Base-by-base conservation (phyloP, 2,797 vertebrate genomes). In the Chelmon rostratus region DNA sequence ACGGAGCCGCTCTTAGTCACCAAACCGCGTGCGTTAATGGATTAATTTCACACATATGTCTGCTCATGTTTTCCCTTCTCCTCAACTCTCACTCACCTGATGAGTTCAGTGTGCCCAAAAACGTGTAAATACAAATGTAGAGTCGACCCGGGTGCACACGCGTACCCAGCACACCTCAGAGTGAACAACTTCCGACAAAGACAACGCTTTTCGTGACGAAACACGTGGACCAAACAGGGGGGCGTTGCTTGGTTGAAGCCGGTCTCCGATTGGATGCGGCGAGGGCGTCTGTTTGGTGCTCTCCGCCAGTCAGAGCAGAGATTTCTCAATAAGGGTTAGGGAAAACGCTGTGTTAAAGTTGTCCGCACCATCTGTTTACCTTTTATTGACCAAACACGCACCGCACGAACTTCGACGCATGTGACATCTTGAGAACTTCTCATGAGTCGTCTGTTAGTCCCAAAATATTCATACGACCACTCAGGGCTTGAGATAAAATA, bases 201-300 rank as follows among this genome's bases (percentile, higher is more conserved):
- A 5, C 23, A 5, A 25, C 23, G 40, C 50, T 23, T 78, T 74
- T 74, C 28, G 33, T 72, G 63, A 63, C 33, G 35, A 53, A 35
- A 12, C 88, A 82, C 89, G 84, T 82, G 83, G 61, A 25, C 13
- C 3, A 6, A 44, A 15, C 6, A 0, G 13, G 33, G 31, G n/a
- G n/a, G n/a, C n/a, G n/a, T n/a, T n/a, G n/a, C n/a, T n/a, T n/a
- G n/a, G n/a, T n/a, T n/a, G 19, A 40, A 0, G 1, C 0, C 13
- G 8, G 0, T 0, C 69, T 52, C 65, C 25, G 18, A 96, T 95
- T 95, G 93, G 94, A 79, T 89, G 73, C 28, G 0, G 15, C 31
- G 81, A 23, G 91, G 94, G 94, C 91, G 94, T 89, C 71, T 78
- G 81, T 80, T 79, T 80, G 23, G 35, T 3, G 15, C 0, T 1